These are phyloP conservation scores for Lypha dubia DNA, from an alignment of 2,888 invertebrate species.

Conservation along the genomic window DNA sequence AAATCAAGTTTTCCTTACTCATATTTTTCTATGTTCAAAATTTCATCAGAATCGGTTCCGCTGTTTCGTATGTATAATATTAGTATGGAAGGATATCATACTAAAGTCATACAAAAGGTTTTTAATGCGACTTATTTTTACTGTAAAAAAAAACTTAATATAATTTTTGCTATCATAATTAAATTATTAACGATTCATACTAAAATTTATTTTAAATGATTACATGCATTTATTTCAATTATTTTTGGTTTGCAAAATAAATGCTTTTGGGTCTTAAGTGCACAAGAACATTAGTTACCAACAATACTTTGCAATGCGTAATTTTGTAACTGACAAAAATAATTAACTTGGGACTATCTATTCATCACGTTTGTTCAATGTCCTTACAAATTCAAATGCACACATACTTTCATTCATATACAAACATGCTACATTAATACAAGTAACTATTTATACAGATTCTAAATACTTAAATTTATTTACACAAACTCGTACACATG, in stretches of 20 bases:
- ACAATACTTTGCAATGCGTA: slow-evolving; percentile 43
- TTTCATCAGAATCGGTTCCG: no score
- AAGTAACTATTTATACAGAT: slow-evolving; percentile 3
- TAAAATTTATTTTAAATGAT: slow-evolving; percentile 8
- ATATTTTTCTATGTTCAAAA: no score
- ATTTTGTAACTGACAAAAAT: slow-evolving; percentile 55
- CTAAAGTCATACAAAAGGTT: no score
- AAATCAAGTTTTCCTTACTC: no score
- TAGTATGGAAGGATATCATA: no score
- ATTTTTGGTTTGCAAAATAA: slow-evolving; percentile 40
- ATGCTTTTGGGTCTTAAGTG: slow-evolving; percentile 35
- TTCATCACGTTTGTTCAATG: slow-evolving; percentile 68
- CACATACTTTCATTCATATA: background rate
- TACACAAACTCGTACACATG: background rate
- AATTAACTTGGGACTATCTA: slow-evolving; percentile 67
- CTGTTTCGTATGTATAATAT: no score
- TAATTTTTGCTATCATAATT: background rate
- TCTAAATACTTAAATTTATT: background rate
- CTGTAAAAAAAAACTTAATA: no score
- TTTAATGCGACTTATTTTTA: no score
- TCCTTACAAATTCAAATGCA: slow-evolving; percentile 46
- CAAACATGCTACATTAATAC: background rate
- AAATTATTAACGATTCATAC: background rate
- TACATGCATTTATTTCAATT: slow-evolving; percentile 37
- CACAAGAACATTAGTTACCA: slow-evolving; percentile 15